A percentile compares a stretch with the other conserved stretches of the same genome.
Evolutionary conservation across 2,113 vertebrate genomes (phyloP).

Genomic region (Nibea coibor): DNA sequence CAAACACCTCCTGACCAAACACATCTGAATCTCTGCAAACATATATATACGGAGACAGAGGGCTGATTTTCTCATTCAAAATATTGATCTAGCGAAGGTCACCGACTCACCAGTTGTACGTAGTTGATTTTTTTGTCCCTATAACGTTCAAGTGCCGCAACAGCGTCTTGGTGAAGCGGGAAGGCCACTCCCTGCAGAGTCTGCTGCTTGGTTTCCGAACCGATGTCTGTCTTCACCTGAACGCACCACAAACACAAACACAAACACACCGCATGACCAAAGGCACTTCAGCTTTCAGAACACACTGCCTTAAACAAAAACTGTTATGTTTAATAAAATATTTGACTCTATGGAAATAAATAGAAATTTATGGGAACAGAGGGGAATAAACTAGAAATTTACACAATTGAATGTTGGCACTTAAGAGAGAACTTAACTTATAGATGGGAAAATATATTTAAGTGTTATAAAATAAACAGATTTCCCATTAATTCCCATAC

Average conservation of each 20-base stretch:
- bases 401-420: too few species aligned
- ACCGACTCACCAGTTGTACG: slow-evolving; percentile 92
- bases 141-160: slow-evolving; percentile 90
- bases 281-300: neutral
- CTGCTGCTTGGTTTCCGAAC: slow-evolving; percentile 94
- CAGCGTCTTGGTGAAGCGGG: slow-evolving; percentile 90
- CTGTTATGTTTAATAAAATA: neutral
- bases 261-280: neutral
- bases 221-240: slow-evolving; percentile 92
- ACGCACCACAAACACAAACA: slow-evolving; percentile 32
- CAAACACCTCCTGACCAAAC: slow-evolving; percentile 22
- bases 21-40: neutral
- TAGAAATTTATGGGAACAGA: too few species aligned
- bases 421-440: too few species aligned
- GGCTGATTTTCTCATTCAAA: neutral
- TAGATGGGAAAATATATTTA: too few species aligned
- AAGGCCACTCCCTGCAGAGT: slow-evolving; percentile 96
- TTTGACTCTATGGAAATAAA: neutral
- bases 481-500: too few species aligned
- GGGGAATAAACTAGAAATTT: too few species aligned
- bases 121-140: slow-evolving; percentile 91
- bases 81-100: neutral
- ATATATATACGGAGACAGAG: neutral
- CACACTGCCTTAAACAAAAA: neutral
- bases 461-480: too few species aligned